Evolutionary conservation across 1,140 invertebrate species (phyloP).

Genomic region (Dendrolimus punctatus): DNA sequence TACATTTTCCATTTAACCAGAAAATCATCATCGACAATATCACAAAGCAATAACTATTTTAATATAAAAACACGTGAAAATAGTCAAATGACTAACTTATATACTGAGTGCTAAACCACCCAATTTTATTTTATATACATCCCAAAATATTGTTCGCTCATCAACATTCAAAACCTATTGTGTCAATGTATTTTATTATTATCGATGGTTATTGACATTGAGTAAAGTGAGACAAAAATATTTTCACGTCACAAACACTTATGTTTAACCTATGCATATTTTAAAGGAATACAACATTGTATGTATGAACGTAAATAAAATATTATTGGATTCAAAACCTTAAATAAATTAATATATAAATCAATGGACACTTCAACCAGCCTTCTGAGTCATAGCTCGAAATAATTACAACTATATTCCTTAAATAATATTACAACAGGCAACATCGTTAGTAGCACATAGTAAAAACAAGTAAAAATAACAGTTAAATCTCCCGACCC

Average conservation of each 20-base stretch:
- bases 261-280: no score
- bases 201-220: neutral
- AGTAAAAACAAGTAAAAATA: neutral
- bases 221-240: constrained; percentile 1
- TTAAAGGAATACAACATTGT: no score
- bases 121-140: neutral
- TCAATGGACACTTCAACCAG: constrained; percentile 64
- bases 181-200: neutral
- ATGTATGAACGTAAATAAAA: neutral
- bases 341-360: constrained; percentile 39
- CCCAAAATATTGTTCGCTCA: neutral
- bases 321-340: neutral
- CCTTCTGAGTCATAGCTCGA: constrained; percentile 42
- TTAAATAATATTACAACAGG: constrained; percentile 34
- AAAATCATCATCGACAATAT: constrained; percentile 31
- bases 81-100: constrained; percentile 41
- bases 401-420: constrained; percentile 29
- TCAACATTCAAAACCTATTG: neutral
- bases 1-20: neutral
- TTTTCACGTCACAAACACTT: neutral
- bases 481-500: neutral
- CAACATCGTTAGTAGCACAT: constrained; percentile 8
- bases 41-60: constrained; percentile 46
- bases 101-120: constrained; percentile 11
- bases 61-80: constrained; percentile 41